A percentile compares a stretch with the other conserved stretches of the same genome.
Conservation (phyloP, 2,888 invertebrate genomes). For the Phyllotreta striolata region DNA sequence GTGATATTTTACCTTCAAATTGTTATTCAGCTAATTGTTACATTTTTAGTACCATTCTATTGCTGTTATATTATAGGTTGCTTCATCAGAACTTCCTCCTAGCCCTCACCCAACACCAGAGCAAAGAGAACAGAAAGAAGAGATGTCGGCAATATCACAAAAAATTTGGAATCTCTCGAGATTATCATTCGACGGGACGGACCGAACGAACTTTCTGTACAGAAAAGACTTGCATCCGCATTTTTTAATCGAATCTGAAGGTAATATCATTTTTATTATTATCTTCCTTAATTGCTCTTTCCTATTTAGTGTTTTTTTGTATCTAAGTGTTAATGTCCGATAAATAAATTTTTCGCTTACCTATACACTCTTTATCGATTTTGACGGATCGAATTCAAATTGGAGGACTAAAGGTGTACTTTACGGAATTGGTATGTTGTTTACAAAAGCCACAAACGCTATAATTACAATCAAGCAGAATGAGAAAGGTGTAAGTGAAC, state of each 20-base stretch:
- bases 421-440: too few relatives aligned
- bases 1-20: too few relatives aligned
- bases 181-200: constrained; percentile 56
- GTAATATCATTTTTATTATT: constrained; percentile 38
- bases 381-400: too few relatives aligned
- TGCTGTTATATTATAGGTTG: constrained; percentile 34
- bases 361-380: too few relatives aligned
- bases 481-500: constrained; percentile 55
- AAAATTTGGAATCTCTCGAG: constrained; percentile 58
- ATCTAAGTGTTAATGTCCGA: not conserved
- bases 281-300: not conserved
- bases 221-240: constrained; percentile 57
- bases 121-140: constrained; percentile 41
- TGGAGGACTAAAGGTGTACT: too few relatives aligned
- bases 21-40: too few relatives aligned
- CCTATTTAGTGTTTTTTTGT: not conserved
- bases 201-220: constrained; percentile 56
- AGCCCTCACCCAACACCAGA: constrained; percentile 41
- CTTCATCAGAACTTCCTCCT: constrained; percentile 40
- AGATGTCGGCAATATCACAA: constrained; percentile 53
- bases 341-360: not conserved
- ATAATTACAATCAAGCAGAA: constrained; percentile 38
- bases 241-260: constrained; percentile 54
- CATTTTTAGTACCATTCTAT: not conserved
- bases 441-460: constrained; percentile 9